Base-by-base conservation (phyloP, 2,888 invertebrate genomes). In the Mechanitis mazaeus region DNA sequence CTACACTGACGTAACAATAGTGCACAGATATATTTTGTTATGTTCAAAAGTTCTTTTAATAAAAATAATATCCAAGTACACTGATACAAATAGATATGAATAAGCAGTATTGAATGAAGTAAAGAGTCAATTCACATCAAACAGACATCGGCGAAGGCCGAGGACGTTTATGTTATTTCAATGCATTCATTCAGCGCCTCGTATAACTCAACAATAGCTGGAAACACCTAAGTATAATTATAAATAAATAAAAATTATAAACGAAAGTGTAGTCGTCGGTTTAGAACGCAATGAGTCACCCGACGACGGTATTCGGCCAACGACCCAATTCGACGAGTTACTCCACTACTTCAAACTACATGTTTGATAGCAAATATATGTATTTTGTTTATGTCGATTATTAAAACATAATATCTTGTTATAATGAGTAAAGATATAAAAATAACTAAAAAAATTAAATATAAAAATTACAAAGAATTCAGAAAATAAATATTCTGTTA, bases 231-330 rank as follows among this genome's bases (percentile, higher is more conserved):
- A 42, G 9, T 9, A 57, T 64, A 68, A 65, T 66, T 63, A 55
- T 60, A 63, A 62, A 65, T 71, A 66, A 69, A 72, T 71, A 60
- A 68, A 68, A 68, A 59, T 64, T 64, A 55, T 69, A 66, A 65
- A 69, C 68, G 66, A 71, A 69, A 69, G 66, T 72, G 68, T 58
- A 80, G 76, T 76, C 76, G 75, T 76, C 69, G 72, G 74, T 75
- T 69, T 72, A 72, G 76, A 81, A 80, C 75, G 75, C 75, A 75
- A 69, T 85, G 84, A 86, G 76, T 86, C 86, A 87, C 72, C 75
- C 74, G 75, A 73, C 77, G 77, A 75, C 78, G 71, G 80, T 83
- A 83, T 84, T 85, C 85, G 88, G 87, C 83, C 87, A 86, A 82
- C 84, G 87, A 87, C 87, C 88, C 75, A 88, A 78, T 86, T 86